Evolutionary conservation across 2,797 vertebrate genomes (phyloP).

Genomic region (Garrulus glandarius): DNA sequence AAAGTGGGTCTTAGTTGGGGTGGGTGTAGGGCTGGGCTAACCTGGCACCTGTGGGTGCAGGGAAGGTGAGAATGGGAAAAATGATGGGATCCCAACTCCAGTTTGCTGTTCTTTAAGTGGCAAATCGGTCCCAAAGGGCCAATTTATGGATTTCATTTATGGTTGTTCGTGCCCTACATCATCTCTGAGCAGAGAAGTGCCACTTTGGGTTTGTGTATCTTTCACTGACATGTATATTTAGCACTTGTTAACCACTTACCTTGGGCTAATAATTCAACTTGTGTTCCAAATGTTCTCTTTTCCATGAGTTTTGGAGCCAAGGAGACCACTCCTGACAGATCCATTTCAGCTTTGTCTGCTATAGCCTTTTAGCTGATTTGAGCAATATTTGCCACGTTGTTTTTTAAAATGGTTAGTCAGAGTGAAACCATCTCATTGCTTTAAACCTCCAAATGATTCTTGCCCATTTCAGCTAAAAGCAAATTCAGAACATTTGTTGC

Average conservation of each 20-base stretch:
- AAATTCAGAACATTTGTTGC: not conserved
- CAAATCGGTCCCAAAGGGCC: not conserved
- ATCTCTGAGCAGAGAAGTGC: not conserved
- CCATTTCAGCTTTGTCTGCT: not conserved
- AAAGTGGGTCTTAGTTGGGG: not conserved
- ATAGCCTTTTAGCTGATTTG: not conserved
- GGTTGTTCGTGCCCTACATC: not conserved
- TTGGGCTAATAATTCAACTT: conserved; percentile 36
- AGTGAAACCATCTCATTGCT: not conserved
- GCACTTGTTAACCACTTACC: conserved; percentile 48
- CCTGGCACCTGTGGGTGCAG: not conserved
- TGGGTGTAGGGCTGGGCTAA: not conserved
- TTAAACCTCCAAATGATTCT: not conserved
- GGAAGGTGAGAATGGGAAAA: not conserved
- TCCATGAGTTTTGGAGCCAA: not conserved
- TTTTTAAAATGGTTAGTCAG: not conserved
- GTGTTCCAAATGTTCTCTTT: not conserved
- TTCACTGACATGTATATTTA: conserved; percentile 30
- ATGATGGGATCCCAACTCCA: fast-evolving
- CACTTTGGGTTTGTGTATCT: conserved; percentile 31
- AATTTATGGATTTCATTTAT: not conserved
- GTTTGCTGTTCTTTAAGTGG: not conserved
- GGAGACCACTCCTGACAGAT: not conserved
- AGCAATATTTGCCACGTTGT: not conserved
- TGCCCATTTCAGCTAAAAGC: not conserved